Evolutionary conservation across 92 coral and sea anemone genomes (phyloP).

Genomic region (Epizoanthus ramosus): DNA sequence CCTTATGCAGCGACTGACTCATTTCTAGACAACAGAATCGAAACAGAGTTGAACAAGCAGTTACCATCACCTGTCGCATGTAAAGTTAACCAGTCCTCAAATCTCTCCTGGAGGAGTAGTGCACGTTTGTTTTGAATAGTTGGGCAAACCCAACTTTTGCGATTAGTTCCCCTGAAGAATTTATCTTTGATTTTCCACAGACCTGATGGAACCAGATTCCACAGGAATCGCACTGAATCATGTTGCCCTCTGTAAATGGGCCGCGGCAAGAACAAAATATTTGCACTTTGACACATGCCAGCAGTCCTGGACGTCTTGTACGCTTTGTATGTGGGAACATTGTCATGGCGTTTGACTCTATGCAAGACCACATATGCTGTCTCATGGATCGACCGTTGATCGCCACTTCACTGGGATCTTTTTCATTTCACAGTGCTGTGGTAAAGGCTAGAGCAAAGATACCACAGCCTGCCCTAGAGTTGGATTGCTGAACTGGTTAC

Average conservation of each 20-base stretch:
- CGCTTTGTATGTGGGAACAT: conserved; percentile 31
- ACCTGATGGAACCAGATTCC: conserved; percentile 37
- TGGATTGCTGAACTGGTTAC: conserved; percentile 32
- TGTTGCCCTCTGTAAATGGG: background rate
- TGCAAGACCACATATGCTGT: conserved; percentile 39
- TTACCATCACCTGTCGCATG: conserved; percentile 43
- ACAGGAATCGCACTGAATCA: conserved; percentile 48
- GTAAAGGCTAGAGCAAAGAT: conserved; percentile 41
- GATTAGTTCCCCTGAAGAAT: background rate
- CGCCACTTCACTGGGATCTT: conserved; percentile 8
- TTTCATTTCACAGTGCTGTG: conserved; percentile 37
- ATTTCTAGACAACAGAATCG: conserved; percentile 38
- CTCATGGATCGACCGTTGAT: conserved; percentile 6
- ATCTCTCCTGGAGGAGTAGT: no score
- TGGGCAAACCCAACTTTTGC: background rate
- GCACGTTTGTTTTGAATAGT: no score
- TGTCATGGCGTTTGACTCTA: background rate
- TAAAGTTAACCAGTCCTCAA: background rate
- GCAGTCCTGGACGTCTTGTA: conserved; percentile 26
- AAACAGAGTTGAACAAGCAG: conserved; percentile 51
- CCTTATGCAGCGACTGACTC: conserved; percentile 20
- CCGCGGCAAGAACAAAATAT: conserved; percentile 38
- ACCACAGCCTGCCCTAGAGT: conserved; percentile 53
- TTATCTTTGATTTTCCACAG: conserved; percentile 36
- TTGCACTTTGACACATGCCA: conserved; percentile 22